Evolutionary conservation across 2,113 vertebrate species (phyloP).

Genomic region (Alaudala cheleensis): DNA sequence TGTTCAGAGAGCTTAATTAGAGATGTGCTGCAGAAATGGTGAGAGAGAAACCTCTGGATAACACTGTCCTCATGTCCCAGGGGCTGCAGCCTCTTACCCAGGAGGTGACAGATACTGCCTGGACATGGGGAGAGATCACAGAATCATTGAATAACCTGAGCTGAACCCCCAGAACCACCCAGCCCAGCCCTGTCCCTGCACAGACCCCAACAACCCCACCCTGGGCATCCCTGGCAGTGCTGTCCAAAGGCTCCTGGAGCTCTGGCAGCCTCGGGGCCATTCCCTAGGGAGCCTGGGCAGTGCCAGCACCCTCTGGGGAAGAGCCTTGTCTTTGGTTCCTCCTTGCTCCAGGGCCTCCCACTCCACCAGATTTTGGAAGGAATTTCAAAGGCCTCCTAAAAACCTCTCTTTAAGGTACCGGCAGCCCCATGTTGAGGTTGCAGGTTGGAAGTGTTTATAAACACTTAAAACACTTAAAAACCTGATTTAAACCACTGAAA

Average conservation of each 20-base stretch:
- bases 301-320: neutral
- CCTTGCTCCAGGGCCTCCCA: neutral
- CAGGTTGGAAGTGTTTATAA: neutral
- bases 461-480: neutral
- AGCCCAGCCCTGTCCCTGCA: neutral
- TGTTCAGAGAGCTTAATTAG: neutral
- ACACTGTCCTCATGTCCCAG: neutral
- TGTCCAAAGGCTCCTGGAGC: neutral
- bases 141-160: neutral
- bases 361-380: neutral
- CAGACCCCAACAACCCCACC: neutral
- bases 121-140: neutral
- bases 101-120: neutral
- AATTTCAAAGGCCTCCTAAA: neutral
- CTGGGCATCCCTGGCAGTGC: neutral
- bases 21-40: neutral
- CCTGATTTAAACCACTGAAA: neutral
- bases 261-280: neutral
- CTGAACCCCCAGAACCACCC: rapidly evolving
- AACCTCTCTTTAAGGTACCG: neutral
- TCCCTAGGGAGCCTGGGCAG: neutral
- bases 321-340: neutral
- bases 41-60: neutral
- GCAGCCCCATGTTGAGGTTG: rapidly evolving
- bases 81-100: neutral